Evolutionary conservation across 1,140 invertebrate species (phyloP).

Genomic region (Orussus abietinus): DNA sequence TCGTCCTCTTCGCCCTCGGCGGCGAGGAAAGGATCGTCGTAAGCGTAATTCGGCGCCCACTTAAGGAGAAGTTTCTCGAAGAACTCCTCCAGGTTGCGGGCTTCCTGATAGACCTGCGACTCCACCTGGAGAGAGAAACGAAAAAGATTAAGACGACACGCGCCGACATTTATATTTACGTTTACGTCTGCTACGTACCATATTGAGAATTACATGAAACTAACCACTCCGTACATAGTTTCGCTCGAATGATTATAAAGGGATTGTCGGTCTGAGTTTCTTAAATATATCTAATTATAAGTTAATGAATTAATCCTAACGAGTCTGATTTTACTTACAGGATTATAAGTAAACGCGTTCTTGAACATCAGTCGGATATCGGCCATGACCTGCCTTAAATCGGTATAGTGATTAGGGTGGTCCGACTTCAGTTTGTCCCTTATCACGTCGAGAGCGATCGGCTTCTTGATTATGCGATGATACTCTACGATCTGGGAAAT

Average conservation of each 20-base stretch:
- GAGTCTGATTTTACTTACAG: constrained; percentile 62
- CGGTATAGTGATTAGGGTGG: constrained; percentile 68
- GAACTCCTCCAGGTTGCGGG: constrained; percentile 79
- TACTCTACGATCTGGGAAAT: constrained; percentile 68
- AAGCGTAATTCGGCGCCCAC: constrained; percentile 73
- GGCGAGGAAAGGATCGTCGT: constrained; percentile 51
- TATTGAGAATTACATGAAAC: background rate
- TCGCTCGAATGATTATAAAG: too few relatives aligned
- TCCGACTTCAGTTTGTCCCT: constrained; percentile 72
- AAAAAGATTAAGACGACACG: too few relatives aligned
- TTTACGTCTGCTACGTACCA: background rate
- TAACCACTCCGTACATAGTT: too few relatives aligned
- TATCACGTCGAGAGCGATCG: constrained; percentile 82
- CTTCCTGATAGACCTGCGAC: constrained; percentile 78
- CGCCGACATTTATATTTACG: constrained; percentile 4
- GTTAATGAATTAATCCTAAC: constrained; percentile 1
- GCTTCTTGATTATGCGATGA: constrained; percentile 70
- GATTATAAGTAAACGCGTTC: constrained; percentile 81
- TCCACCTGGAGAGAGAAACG: constrained; percentile 61
- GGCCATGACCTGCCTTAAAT: constrained; percentile 70
- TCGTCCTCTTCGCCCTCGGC: constrained; percentile 44
- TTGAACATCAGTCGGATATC: constrained; percentile 84
- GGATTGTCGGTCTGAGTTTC: background rate
- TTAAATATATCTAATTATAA: background rate
- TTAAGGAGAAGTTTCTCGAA: constrained; percentile 79